phyloP scores from a whole-genome alignment of 2,797 vertebrate species.

The Simalia tracyae region DNA sequence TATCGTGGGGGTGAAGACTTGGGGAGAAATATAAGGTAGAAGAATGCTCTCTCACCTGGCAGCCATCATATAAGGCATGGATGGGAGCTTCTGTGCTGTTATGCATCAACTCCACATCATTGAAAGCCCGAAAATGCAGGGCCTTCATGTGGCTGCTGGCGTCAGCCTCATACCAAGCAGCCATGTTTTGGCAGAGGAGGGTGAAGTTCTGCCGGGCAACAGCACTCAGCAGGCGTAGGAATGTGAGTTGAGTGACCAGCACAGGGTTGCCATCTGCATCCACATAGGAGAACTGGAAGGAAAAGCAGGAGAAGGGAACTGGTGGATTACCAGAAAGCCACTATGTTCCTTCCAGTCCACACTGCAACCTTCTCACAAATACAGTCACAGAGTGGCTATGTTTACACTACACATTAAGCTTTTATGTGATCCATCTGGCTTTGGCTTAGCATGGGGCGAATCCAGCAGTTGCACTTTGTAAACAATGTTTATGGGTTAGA shows the following conservation, averaged over 20 bases:
- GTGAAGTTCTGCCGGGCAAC: constrained; percentile 84
- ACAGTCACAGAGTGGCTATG: not conserved
- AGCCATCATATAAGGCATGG: constrained; percentile 81
- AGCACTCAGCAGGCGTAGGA: constrained; percentile 89
- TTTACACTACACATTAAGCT: not conserved
- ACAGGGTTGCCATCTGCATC: constrained; percentile 83
- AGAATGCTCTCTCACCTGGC: constrained; percentile 77
- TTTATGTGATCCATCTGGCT: not conserved
- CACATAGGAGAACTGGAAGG: constrained; percentile 84
- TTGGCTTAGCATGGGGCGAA: not conserved
- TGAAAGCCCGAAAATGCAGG: constrained; percentile 81
- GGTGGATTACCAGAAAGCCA: too few relatives aligned
- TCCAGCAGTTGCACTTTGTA: not conserved
- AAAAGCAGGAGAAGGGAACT: not conserved
- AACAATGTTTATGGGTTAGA: not conserved
- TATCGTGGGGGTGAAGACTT: not conserved
- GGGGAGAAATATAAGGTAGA: not conserved
- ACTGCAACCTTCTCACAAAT: not conserved
- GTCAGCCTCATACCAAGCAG: constrained; percentile 83
- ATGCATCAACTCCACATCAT: constrained; percentile 84
- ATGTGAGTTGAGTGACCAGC: constrained; percentile 87
- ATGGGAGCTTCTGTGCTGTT: constrained; percentile 75
- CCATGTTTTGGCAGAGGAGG: constrained; percentile 85
- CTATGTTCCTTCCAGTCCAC: not conserved
- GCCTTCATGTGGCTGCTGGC: constrained; percentile 73